Base-by-base conservation (phyloP, 2,113 vertebrate genomes). In the Pygoscelis antarcticus region DNA sequence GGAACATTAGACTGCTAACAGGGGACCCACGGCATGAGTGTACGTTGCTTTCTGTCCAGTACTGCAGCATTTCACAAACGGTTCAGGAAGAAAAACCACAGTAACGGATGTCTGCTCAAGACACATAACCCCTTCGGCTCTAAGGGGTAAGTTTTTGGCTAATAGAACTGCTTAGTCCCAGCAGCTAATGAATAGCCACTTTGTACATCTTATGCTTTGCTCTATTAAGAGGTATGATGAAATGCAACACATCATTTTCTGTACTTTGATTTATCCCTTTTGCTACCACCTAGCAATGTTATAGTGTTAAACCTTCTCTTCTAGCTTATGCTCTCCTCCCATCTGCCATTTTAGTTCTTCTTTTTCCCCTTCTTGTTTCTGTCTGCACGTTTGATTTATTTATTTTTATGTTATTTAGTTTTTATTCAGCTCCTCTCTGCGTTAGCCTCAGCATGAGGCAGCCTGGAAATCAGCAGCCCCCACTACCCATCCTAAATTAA, bases 1-100 rank as follows among this genome's bases (percentile, higher is more conserved):
- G 27, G 55, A 66, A 65, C 12, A 22, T 27, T 5, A n/a, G 27
- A 5, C 25, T 57, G 32, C 68, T 49, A 66, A 42, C 0, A 2
- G 16, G 15, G 29, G 38, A 72, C 30, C 19, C 21, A 26, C 0
- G 0, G 4, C 64, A 34, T 3, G 0, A 11, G 10, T 2, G 2
- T 14, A 21, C 0, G 0, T 5, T 57, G 42, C 20, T 52, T 80
- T 95, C 76, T 89, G 49, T 36, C 54, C 60, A 52, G 68, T 26
- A 61, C 23, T 57, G 32, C 0, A 0, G 38, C 49, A 82, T 75
- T 71, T 72, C 82, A 71, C 34, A 11, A 55, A 76, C 34, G 29
- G 20, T 0, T 66, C 25, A 64, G 58, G n/a, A 84, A 34, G 19
- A 52, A 77, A 55, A 76, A 13, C 1, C 29, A 12, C 38, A 57